A percentile compares a stretch with the other conserved stretches of the same genome.
These are phyloP conservation scores for Arctocebus calabarensis DNA, from an alignment of 2,797 vertebrate genomes.

Conservation along the genomic window DNA sequence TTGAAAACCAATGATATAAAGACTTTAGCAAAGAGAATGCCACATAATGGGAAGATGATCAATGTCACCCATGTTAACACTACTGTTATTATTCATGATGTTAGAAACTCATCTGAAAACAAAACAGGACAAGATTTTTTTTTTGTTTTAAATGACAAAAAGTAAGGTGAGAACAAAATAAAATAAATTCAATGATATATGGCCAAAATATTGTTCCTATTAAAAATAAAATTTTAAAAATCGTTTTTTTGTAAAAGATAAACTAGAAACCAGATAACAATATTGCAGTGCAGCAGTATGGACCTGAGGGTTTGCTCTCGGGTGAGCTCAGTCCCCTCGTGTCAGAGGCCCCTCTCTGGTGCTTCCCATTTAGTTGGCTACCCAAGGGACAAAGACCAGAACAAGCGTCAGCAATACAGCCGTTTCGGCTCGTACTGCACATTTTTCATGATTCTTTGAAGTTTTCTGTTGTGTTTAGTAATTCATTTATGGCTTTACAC, in stretches of 20 bases:
- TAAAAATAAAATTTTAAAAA: background rate
- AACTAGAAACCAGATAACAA: background rate
- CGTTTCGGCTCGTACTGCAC: background rate
- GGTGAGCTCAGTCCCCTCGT: background rate
- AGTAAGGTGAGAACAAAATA: background rate
- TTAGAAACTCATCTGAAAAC: background rate
- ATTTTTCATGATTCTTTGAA: constrained; percentile 28
- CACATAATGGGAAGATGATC: background rate
- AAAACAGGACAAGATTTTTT: background rate
- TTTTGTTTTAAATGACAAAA: background rate
- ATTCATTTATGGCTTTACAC: background rate
- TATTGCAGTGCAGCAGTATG: background rate
- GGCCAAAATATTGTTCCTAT: background rate
- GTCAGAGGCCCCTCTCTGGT: background rate
- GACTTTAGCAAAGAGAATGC: background rate
- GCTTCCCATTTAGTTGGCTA: background rate
- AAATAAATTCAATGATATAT: background rate
- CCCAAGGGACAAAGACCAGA: background rate
- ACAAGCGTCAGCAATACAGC: background rate
- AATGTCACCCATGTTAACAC: background rate
- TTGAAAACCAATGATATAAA: background rate
- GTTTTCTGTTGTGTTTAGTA: constrained; percentile 16
- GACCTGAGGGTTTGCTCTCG: background rate
- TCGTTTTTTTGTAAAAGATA: background rate
- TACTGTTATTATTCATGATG: background rate